phyloP scores from a whole-genome alignment of 2,888 invertebrate species.

The Willowsia nigromaculata region DNA sequence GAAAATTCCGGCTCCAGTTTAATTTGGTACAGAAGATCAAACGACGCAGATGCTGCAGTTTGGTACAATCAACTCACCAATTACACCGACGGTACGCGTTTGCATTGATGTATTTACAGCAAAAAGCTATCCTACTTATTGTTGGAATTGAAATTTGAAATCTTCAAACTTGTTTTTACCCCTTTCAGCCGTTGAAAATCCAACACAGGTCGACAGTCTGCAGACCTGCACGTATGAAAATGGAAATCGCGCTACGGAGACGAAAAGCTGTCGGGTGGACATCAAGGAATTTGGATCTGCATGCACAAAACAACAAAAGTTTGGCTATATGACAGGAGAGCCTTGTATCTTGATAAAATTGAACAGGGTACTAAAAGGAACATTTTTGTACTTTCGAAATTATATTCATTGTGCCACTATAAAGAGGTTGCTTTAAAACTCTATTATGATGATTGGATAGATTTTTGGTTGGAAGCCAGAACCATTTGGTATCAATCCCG shows the following conservation, averaged over 20 bases:
- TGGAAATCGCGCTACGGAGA: conserved; percentile 82
- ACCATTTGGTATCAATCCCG: conserved; percentile 80
- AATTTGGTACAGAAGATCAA: conserved; percentile 93
- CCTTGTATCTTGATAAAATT: conserved; percentile 98
- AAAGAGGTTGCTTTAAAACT: no score
- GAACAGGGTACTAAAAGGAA: conserved; percentile 89
- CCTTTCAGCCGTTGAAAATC: conserved; percentile 34
- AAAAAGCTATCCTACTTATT: no score
- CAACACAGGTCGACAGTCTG: conserved; percentile 9
- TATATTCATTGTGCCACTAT: no score
- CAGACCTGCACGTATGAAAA: conserved; percentile 84
- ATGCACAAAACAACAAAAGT: conserved; percentile 89
- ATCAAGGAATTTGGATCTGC: conserved; percentile 85
- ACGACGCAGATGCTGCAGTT: conserved; percentile 88
- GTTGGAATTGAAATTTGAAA: no score
- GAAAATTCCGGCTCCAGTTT: conserved; percentile 96
- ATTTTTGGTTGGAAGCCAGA: conserved; percentile 93
- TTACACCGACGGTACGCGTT: conserved; percentile 87
- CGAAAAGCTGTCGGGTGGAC: conserved; percentile 90
- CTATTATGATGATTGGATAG: conserved; percentile 82
- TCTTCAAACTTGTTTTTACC: no score
- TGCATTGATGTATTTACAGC: no score
- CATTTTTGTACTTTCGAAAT: no score
- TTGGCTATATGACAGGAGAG: conserved; percentile 90
- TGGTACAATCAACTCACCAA: conserved; percentile 89